A percentile compares a stretch with the other conserved stretches of the same genome.
Conservation (phyloP, 2,888 invertebrate genomes). For the Melanchra persicariae region DNA sequence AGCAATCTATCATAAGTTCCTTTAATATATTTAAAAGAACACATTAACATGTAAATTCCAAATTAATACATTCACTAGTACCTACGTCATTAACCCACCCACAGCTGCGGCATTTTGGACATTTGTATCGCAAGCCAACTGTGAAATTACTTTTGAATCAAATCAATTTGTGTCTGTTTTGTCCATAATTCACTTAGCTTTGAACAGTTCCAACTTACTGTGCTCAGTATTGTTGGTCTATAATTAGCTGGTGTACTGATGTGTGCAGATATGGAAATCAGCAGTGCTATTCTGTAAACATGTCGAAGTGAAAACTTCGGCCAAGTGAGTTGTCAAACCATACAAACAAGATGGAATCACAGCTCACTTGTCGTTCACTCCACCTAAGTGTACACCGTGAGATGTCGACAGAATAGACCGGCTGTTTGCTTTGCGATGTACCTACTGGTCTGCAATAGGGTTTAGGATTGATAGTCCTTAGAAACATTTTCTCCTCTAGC, state of each 20-base stretch:
- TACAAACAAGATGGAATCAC: too few species aligned
- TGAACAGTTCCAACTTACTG: conserved; percentile 35
- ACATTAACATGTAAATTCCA: conserved; percentile 31
- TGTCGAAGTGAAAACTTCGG: too few species aligned
- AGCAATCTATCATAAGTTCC: not conserved
- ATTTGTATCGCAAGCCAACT: conserved; percentile 35
- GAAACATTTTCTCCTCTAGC: not conserved
- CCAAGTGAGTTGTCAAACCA: too few species aligned
- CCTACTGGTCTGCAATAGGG: conserved; percentile 19
- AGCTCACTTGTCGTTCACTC: too few species aligned
- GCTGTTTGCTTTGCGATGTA: conserved; percentile 56
- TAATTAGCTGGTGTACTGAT: conserved; percentile 74
- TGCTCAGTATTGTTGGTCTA: conserved; percentile 64
- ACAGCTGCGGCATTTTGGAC: conserved; percentile 44
- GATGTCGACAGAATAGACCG: too few species aligned
- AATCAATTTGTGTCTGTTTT: conserved; percentile 52
- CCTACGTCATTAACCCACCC: conserved; percentile 11
- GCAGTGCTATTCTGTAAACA: too few species aligned
- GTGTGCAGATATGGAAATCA: conserved; percentile 44
- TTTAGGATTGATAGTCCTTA: not conserved
- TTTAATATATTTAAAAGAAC: not conserved
- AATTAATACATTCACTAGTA: conserved; percentile 29
- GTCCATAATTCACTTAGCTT: conserved; percentile 31
- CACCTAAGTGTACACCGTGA: too few species aligned
- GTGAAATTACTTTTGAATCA: conserved; percentile 59